Percentiles rank a stretch among this genome's conserved stretches.
phyloP scores from a whole-genome alignment of 2,113 vertebrate species.

The Varanus komodoensis region DNA sequence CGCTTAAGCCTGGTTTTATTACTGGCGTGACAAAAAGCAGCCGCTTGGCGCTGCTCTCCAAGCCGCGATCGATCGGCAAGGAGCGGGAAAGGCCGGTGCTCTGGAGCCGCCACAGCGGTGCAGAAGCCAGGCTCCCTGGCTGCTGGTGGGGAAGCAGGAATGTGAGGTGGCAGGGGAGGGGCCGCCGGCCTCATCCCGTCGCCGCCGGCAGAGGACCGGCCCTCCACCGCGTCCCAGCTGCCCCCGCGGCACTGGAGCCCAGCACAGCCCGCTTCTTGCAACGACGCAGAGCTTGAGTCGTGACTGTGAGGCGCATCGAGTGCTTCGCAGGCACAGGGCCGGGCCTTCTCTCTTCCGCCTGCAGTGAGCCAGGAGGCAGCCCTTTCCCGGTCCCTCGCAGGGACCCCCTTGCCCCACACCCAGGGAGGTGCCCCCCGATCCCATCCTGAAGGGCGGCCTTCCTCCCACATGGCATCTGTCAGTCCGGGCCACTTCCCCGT shows the following conservation, averaged over 20 bases:
- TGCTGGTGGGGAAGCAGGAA: not conserved
- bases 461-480: rapidly evolving
- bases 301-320: not conserved
- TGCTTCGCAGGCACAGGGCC: not conserved
- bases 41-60: not conserved
- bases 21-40: not conserved
- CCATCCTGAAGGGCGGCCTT: not conserved
- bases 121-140: not conserved
- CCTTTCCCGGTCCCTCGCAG: not conserved
- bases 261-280: not conserved
- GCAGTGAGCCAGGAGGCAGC: not conserved
- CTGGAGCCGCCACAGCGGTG: too few relatives aligned
- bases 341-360: not conserved
- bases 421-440: not conserved
- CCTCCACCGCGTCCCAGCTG: not conserved
- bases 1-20: too few relatives aligned
- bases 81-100: not conserved
- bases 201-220: not conserved
- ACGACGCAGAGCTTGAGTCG: not conserved
- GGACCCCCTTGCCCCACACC: not conserved
- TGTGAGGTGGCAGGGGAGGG: not conserved
- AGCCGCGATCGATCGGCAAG: not conserved
- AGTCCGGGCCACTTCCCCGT: not conserved
- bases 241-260: not conserved
- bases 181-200: not conserved